Evolutionary conservation across 2,113 vertebrate species (phyloP).

Genomic region (Perca schrenkii): DNA sequence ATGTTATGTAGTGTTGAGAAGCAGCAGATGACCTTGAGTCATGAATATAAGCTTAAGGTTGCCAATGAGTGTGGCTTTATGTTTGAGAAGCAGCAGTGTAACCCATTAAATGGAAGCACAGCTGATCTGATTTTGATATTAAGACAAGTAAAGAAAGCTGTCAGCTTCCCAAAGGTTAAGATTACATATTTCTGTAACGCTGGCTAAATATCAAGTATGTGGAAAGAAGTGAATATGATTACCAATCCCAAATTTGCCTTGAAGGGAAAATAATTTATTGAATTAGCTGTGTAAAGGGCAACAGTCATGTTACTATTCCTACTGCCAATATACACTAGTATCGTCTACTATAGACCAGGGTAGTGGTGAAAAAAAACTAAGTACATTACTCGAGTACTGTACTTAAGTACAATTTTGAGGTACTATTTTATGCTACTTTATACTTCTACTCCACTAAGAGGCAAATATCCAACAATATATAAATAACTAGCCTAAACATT

Average conservation of each 20-base stretch:
- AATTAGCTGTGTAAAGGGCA: background rate
- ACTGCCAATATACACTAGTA: background rate
- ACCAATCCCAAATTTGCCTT: background rate
- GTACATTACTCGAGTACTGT: too few species aligned
- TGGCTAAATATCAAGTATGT: background rate
- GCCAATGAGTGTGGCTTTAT: constrained; percentile 13
- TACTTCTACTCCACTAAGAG: background rate
- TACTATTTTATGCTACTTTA: too few species aligned
- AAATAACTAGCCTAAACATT: background rate
- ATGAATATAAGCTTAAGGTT: constrained; percentile 51
- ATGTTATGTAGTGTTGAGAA: constrained; percentile 27
- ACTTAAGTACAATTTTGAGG: too few species aligned
- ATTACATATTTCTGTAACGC: background rate
- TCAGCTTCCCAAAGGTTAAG: background rate
- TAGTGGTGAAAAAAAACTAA: background rate
- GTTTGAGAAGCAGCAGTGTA: background rate
- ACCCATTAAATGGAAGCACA: background rate
- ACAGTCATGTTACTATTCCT: background rate
- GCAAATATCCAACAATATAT: background rate
- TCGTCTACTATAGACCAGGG: background rate
- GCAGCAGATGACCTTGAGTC: constrained; percentile 55
- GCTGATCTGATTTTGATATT: constrained; percentile 9
- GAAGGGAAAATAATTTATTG: too few species aligned
- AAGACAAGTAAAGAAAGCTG: constrained; percentile 16
- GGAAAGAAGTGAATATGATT: background rate